Evolutionary conservation across 64 coral and sea anemone species (phyloP).

Genomic region (Trachythela sp.): DNA sequence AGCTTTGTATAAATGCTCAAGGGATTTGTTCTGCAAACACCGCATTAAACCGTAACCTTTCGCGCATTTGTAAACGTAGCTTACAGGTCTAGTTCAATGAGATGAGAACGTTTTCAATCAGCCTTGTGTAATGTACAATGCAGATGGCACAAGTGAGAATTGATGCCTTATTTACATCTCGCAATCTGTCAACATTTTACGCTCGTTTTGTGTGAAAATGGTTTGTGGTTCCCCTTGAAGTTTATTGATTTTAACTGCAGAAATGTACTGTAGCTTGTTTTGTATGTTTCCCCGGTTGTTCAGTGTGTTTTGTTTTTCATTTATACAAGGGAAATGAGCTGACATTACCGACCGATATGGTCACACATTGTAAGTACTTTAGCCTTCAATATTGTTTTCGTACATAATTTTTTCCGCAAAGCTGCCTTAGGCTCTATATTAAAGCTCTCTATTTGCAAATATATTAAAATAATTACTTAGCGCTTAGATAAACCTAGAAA

Average conservation of each 20-base stretch:
- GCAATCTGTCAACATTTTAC: not conserved
- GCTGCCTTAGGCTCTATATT: not conserved
- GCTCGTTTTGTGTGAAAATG: not conserved
- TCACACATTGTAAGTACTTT: constrained; percentile 87
- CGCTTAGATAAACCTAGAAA: too few species aligned
- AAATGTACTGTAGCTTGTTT: not conserved
- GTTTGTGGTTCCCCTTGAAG: not conserved
- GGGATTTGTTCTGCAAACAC: not conserved
- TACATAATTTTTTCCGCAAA: not conserved
- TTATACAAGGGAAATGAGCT: constrained; percentile 85
- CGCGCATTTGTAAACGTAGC: not conserved
- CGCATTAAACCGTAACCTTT: not conserved
- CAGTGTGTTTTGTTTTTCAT: constrained; percentile 12
- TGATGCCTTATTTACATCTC: not conserved
- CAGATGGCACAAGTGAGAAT: not conserved
- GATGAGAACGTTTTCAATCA: not conserved
- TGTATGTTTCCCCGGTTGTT: not conserved
- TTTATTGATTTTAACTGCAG: not conserved
- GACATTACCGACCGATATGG: constrained; percentile 88
- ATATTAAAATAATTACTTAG: too few species aligned
- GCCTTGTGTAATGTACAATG: not conserved
- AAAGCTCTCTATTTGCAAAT: not conserved
- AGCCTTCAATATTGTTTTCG: not conserved
- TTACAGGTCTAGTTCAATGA: not conserved
- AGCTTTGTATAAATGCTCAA: not conserved